Evolutionary conservation across 2,113 vertebrate genomes (phyloP).

Genomic region (Ceuthmochares aereus): DNA sequence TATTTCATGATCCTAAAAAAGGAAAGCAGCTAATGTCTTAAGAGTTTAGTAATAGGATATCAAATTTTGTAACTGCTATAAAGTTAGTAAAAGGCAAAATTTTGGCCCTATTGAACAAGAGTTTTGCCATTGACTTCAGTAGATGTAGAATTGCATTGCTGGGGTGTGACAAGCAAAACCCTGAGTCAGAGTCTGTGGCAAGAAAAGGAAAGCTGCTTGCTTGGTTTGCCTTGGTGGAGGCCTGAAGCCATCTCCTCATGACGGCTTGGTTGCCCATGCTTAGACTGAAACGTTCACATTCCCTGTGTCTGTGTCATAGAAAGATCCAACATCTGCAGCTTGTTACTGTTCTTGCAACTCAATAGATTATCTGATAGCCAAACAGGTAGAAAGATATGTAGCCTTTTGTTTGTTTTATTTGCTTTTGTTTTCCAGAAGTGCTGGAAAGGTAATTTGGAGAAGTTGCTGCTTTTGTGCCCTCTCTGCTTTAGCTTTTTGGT

Average conservation of each 20-base stretch:
- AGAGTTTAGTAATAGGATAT: constrained; percentile 5
- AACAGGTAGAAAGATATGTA: not conserved
- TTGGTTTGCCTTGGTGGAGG: not conserved
- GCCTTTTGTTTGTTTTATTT: not conserved
- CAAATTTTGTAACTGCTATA: not conserved
- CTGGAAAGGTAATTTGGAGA: not conserved
- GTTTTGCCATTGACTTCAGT: not conserved
- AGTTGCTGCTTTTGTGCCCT: not conserved
- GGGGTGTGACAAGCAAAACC: not conserved
- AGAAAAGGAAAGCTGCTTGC: not conserved
- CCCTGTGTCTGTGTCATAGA: accelerated
- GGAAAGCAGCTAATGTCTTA: not conserved
- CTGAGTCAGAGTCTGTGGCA: not conserved
- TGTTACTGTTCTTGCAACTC: not conserved
- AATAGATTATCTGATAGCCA: not conserved
- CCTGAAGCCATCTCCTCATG: not conserved
- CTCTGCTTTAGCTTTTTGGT: not conserved
- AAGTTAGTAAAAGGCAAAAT: not conserved
- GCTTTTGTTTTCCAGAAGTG: not conserved
- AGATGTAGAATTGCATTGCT: not conserved
- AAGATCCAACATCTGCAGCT: not conserved
- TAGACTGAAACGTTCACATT: not conserved
- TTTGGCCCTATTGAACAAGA: not conserved
- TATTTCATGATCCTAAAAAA: not conserved
- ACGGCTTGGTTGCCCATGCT: accelerated